Evolutionary conservation across 2,797 vertebrate species (phyloP), one percentile per base, ranked within the genome.

Genomic region (Myiotriccus ornatus): DNA sequence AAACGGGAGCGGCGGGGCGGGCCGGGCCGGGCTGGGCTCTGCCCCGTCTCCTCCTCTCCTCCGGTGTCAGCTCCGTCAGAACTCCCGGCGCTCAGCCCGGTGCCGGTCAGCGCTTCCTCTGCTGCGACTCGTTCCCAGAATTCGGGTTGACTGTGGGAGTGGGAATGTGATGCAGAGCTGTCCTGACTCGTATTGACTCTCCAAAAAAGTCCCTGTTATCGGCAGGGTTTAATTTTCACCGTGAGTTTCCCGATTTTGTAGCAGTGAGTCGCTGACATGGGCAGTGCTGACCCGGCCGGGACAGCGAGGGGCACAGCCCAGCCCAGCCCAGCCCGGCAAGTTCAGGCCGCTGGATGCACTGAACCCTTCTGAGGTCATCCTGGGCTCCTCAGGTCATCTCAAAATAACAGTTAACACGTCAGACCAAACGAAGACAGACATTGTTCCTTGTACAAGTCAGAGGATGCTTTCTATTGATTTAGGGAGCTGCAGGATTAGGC

Each of bases 31-130:
- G 14, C 27, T 32, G 16, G 1, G 27, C 35, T 46, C 12, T 5
- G 2, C 6, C 21, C 14, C 24, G 22, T 17, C 21, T 10, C 16
- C 43, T 63, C 21, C 41, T 64, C 30, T 23, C 28, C 25, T 35
- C 30, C 44, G 4, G 2, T 17, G 3, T 5, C 14, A 2, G 49
- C n/a, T 30, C 11, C 24, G 3, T 8, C 6, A 28, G 28, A 8
- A 21, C 11, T 14, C n/a, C 23, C 18, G 28, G 4, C 1, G 56
- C 32, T 15, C 49, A 37, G 50, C 10, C 21, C 22, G 1, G 17
- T 2, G 7, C n/a, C 7, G 5, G 35, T 46, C 68, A 6, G 25
- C 56, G 5, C 10, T 15, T 43, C 76, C 41, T 39, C 46, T 19
- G 56, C 50, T 6, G 52, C 37, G 12, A 7, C 30, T 25, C 2